These are phyloP conservation scores for Aythya baeri DNA, from an alignment of 2,113 vertebrate species.

Conservation along the genomic window DNA sequence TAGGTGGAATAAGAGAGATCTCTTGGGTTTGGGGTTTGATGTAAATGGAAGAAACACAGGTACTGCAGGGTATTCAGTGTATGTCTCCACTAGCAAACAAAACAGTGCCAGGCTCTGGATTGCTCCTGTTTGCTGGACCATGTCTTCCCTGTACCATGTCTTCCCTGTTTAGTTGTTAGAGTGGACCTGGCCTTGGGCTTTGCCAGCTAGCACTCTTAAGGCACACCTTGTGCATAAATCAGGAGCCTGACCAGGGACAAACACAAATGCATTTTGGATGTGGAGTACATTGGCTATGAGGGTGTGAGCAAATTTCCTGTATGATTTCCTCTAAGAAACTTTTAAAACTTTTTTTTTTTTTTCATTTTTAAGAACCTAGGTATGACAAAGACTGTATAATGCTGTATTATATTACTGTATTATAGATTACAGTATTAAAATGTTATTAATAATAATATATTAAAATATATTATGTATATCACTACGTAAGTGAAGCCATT, in stretches of 20 bases:
- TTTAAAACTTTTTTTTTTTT: not conserved
- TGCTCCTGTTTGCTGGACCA: not conserved
- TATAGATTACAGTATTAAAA: not conserved
- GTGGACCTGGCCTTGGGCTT: not conserved
- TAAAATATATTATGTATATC: not conserved
- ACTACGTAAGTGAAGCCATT: not conserved
- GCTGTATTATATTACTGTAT: not conserved
- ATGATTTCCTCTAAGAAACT: not conserved
- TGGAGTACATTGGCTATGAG: not conserved
- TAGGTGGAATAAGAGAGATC: not conserved
- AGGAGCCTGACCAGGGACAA: not conserved
- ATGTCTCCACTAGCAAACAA: not conserved
- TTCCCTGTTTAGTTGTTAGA: not conserved
- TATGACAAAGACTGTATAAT: not conserved
- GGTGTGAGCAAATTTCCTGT: not conserved
- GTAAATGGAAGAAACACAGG: not conserved
- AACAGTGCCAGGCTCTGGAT: not conserved
- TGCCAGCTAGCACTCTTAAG: not conserved
- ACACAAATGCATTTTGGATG: not conserved
- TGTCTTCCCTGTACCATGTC: not conserved
- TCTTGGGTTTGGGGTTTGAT: not conserved
- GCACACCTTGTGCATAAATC: not conserved
- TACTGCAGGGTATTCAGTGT: not conserved
- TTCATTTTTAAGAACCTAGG: not conserved
- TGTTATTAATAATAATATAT: slow-evolving; percentile 2